Evolutionary conservation across 2,888 invertebrate species (phyloP).

Genomic region (Caenorhabditis becei): DNA sequence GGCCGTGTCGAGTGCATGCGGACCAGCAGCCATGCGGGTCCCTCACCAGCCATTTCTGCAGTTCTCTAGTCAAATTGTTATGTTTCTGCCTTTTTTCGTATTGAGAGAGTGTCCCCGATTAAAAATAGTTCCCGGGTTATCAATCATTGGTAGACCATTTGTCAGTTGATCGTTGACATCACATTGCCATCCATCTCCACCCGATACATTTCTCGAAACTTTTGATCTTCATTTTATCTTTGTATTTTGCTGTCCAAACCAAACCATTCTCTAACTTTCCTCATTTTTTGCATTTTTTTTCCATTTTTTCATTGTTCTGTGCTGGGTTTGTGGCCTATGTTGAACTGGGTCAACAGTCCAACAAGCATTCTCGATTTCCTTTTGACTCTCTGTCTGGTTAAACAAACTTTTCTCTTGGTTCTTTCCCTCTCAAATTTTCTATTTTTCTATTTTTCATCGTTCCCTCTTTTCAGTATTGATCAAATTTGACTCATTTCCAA

Average conservation of each 20-base stretch:
- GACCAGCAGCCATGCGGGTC: slow-evolving; percentile 16
- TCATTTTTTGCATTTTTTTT: background rate
- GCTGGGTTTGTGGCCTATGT: slow-evolving; percentile 13
- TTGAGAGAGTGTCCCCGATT: slow-evolving; percentile 8
- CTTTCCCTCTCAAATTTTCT: slow-evolving; percentile 8
- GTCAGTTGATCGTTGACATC: slow-evolving; percentile 46
- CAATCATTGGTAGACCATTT: slow-evolving; percentile 53
- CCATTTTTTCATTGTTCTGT: background rate
- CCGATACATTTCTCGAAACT: slow-evolving; percentile 4
- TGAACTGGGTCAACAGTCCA: slow-evolving; percentile 41
- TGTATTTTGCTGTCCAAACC: background rate
- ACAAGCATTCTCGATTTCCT: slow-evolving; percentile 46
- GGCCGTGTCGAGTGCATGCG: slow-evolving; percentile 33
- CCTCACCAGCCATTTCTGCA: slow-evolving; percentile 7
- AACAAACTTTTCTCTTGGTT: slow-evolving; percentile 38
- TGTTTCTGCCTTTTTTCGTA: slow-evolving; percentile 13
- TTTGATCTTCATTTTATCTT: slow-evolving; percentile 10
- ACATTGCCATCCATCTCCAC: slow-evolving; percentile 9
- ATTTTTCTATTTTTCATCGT: background rate
- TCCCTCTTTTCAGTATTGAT: background rate
- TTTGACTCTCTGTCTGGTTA: slow-evolving; percentile 43
- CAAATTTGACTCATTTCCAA: background rate
- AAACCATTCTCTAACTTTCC: background rate
- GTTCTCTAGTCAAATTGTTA: slow-evolving; percentile 9
- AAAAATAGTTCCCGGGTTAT: slow-evolving; percentile 50